Evolutionary conservation across 2,888 invertebrate genomes (phyloP).

Genomic region (Diarsia dahlii): DNA sequence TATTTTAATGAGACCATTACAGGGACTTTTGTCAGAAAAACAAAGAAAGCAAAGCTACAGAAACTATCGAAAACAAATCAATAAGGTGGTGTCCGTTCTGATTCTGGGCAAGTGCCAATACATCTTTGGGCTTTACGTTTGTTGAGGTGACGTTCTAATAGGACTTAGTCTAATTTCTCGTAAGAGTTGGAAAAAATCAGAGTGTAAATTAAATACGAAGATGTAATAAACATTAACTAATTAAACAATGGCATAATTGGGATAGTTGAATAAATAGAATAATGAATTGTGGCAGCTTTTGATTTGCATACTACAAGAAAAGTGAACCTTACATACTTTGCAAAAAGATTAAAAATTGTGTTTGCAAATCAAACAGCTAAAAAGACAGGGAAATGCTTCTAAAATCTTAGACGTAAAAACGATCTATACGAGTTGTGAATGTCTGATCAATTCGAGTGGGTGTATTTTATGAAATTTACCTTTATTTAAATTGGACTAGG

Average conservation of each 20-base stretch:
- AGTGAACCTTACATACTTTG: fast-evolving
- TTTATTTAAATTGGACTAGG: constrained; percentile 26
- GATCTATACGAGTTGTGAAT: constrained; percentile 33
- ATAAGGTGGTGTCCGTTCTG: background rate
- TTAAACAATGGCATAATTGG: constrained; percentile 41
- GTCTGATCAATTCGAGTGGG: constrained; percentile 36
- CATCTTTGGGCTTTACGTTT: background rate
- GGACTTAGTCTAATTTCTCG: background rate
- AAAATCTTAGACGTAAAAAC: constrained; percentile 35
- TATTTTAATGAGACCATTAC: too few relatives aligned
- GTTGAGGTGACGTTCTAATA: background rate
- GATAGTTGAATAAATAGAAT: constrained; percentile 11
- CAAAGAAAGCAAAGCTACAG: too few relatives aligned
- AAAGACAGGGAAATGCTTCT: constrained; percentile 49
- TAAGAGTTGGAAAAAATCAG: background rate
- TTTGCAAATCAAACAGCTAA: constrained; percentile 45
- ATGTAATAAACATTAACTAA: constrained; percentile 39
- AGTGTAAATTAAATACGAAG: background rate
- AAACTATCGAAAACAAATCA: background rate
- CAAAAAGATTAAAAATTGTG: constrained; percentile 33
- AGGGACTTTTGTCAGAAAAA: too few relatives aligned
- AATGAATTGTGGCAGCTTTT: constrained; percentile 33
- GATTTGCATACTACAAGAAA: constrained; percentile 37
- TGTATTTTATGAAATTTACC: constrained; percentile 40
- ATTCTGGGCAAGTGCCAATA: background rate